Evolutionary conservation across 2,113 vertebrate species (phyloP).

Genomic region (Sylvilagus bachmani): DNA sequence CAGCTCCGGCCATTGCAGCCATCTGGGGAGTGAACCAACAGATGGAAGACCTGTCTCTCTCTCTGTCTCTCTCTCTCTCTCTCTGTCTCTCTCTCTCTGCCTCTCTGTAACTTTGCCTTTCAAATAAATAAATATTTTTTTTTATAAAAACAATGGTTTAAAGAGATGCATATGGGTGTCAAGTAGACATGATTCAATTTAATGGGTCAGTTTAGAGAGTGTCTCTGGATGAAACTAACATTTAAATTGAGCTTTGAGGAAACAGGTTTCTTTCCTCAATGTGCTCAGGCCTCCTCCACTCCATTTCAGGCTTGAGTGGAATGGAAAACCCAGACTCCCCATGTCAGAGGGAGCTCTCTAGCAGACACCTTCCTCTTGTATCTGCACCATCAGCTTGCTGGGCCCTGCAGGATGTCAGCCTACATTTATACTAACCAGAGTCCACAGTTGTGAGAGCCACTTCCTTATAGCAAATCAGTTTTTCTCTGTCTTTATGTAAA

Average conservation of each 20-base stretch:
- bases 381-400: not conserved
- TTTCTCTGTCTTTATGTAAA: not conserved
- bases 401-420: not conserved
- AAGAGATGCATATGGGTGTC: not conserved
- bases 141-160: not conserved
- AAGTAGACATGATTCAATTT: not conserved
- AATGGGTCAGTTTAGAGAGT: not conserved
- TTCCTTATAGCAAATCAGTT: not conserved
- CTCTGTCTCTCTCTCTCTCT: too few relatives aligned
- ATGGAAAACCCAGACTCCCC: not conserved
- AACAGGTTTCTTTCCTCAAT: not conserved
- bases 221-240: not conserved
- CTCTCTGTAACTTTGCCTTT: too few relatives aligned
- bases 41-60: too few relatives aligned
- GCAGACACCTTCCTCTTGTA: not conserved
- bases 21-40: too few relatives aligned
- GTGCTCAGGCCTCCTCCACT: not conserved
- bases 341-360: not conserved
- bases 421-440: not conserved
- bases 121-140: too few relatives aligned
- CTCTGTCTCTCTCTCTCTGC: too few relatives aligned
- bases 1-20: too few relatives aligned
- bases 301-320: not conserved
- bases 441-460: not conserved
- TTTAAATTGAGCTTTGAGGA: not conserved